phyloP scores from a whole-genome alignment of 2,797 vertebrate species.

The Poeciliopsis infans region DNA sequence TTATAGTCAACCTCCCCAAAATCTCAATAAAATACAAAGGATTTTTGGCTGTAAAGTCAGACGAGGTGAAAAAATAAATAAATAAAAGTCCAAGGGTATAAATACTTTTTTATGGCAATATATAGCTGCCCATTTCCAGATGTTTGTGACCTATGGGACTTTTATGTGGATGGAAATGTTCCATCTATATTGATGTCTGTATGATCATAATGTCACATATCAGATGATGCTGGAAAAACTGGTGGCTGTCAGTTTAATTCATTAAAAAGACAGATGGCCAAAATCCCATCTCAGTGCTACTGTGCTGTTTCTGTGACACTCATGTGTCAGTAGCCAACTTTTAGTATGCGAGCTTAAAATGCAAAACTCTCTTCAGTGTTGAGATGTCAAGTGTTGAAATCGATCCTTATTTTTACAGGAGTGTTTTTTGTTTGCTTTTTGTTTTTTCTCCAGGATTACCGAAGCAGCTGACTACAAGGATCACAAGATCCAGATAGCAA shows the following conservation, averaged over 20 bases:
- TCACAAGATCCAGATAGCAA: constrained; percentile 86
- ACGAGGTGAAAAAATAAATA: not conserved
- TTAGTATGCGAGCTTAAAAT: not conserved
- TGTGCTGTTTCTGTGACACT: constrained; percentile 44
- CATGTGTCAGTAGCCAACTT: constrained; percentile 13
- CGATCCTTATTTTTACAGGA: not conserved
- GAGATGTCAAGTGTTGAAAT: not conserved
- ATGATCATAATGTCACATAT: constrained; percentile 52
- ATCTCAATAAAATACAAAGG: too few relatives aligned
- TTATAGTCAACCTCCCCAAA: not conserved
- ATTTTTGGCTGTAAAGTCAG: not conserved
- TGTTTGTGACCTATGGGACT: constrained; percentile 15
- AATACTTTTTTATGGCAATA: not conserved
- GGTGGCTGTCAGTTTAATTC: constrained; percentile 45
- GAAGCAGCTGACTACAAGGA: constrained; percentile 82
- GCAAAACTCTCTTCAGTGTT: not conserved
- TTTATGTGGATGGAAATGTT: constrained; percentile 9
- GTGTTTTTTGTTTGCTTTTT: not conserved
- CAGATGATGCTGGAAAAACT: constrained; percentile 42
- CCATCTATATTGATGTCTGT: constrained; percentile 33
- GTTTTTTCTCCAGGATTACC: constrained; percentile 77
- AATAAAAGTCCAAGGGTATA: not conserved
- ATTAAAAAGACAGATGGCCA: constrained; percentile 46
- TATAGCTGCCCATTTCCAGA: constrained; percentile 11
- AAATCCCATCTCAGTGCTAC: constrained; percentile 55